A percentile compares a stretch with the other conserved stretches of the same genome.
Conservation (phyloP, 2,888 invertebrate genomes). For the Hypercompe scribonia region DNA sequence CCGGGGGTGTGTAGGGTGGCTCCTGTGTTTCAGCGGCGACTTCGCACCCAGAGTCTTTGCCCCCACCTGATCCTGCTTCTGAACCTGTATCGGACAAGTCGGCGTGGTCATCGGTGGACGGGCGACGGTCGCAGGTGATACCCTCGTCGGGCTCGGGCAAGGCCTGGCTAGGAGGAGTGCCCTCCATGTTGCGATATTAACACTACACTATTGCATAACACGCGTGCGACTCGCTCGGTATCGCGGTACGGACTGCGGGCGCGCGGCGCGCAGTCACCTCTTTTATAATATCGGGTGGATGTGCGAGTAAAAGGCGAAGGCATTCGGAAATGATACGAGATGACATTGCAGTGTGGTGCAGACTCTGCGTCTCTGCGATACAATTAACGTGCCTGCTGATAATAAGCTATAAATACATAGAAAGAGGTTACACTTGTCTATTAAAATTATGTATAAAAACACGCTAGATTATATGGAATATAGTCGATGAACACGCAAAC, state of each 20-base stretch:
- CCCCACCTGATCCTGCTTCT: conserved; percentile 88
- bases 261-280: conserved; percentile 72
- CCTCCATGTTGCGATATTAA: conserved; percentile 77
- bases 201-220: conserved; percentile 74
- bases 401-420: conserved; percentile 39
- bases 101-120: conserved; percentile 87
- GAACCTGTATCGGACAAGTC: conserved; percentile 90
- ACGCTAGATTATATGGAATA: conserved; percentile 31
- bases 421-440: conserved; percentile 45
- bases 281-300: conserved; percentile 84
- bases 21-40: conserved; percentile 86
- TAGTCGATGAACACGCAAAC: conserved; percentile 44
- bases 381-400: conserved; percentile 31
- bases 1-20: conserved; percentile 89
- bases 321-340: conserved; percentile 73
- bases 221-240: conserved; percentile 76
- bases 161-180: conserved; percentile 71
- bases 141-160: conserved; percentile 79
- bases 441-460: conserved; percentile 31
- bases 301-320: conserved; percentile 76
- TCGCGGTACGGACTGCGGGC: conserved; percentile 80
- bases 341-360: conserved; percentile 71
- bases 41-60: conserved; percentile 90
- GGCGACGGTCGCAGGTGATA: conserved; percentile 80
- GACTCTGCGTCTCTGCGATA: conserved; percentile 63